A percentile compares a stretch with the other conserved stretches of the same genome.
phyloP scores from a whole-genome alignment of 64 coral and sea anemone genomes.

The Stylophora pistillata region DNA sequence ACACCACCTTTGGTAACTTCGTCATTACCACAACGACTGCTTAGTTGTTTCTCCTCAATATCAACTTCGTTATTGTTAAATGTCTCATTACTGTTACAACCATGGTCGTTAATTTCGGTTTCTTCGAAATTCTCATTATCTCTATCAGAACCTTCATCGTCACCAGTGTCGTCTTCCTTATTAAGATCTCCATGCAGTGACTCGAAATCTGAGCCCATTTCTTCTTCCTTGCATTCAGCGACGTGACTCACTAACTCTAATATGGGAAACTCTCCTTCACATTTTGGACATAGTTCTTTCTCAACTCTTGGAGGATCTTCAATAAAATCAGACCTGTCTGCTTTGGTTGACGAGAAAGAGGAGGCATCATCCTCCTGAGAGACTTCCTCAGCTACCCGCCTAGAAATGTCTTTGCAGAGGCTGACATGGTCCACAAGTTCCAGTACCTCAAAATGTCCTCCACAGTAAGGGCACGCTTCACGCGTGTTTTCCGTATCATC shows the following conservation, averaged over 20 bases:
- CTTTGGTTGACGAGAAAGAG: too few relatives aligned
- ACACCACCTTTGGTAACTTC: neutral
- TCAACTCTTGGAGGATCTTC: neutral
- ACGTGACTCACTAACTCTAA: slow-evolving; percentile 12
- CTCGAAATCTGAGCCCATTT: neutral
- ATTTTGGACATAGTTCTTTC: slow-evolving; percentile 28
- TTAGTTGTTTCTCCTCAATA: neutral
- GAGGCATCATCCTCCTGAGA: neutral
- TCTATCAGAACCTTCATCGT: neutral
- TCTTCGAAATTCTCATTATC: too few relatives aligned
- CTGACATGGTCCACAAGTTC: slow-evolving; percentile 20
- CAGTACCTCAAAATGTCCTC: neutral
- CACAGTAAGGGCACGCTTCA: slow-evolving; percentile 24
- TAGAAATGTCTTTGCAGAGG: neutral
- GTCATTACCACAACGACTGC: neutral
- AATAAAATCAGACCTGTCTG: too few relatives aligned
- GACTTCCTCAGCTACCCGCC: neutral
- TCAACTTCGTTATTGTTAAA: neutral
- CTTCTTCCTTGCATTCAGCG: neutral
- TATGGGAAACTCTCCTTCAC: neutral
- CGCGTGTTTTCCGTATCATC: neutral
- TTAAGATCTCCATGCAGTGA: neutral
- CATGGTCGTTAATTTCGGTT: neutral
- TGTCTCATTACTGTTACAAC: neutral
- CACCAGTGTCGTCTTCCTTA: neutral